Base-by-base conservation (phyloP, 2,797 vertebrate genomes). In the Nasua narica region DNA sequence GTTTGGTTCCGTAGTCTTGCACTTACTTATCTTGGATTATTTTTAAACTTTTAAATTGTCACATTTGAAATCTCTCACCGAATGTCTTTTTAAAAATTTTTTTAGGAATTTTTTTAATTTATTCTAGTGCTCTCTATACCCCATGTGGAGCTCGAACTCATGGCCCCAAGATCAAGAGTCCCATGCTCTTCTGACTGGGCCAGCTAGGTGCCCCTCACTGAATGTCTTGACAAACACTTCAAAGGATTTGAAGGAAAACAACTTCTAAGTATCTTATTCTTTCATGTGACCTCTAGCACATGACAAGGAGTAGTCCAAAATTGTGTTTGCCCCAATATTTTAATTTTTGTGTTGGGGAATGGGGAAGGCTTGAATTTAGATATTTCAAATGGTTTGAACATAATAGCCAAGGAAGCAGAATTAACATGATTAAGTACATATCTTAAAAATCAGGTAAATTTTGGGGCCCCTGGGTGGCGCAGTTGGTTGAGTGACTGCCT, bases 401-500 rank as follows among this genome's bases (percentile, higher is more conserved):
- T 86, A 86, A 77, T 7, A 86, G 50, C 13, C 46, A 78, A 91
- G 23, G 58, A 58, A 92, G 27, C 86, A 86, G n/a, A 91, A 87
- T 87, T 84, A 90, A 18, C 88, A 48, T 69, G 25, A 76, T 46
- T 83, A 70, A 87, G 25, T 69, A 83, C 16, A 87, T 19, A 62
- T 91, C 52, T 50, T 90, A 91, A 91, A 91, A 90, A 65, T 40
- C 32, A 95, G 90, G 43, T 52, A 90, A 37, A 81, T 70, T 62
- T 37, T 52, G 40, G 40, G 40, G 40, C 40, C 3, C 40, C 40
- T 40, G 3, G 40, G 40, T 40, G 40, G 40, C 40, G 3, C 40
- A 40, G 40, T 40, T 3, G 40, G 40, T n/a, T n/a, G n/a, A n/a
- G n/a, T n/a, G n/a, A n/a, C n/a, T n/a, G n/a, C n/a, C n/a, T 40